These are phyloP conservation scores for Cyprinella venusta DNA, from an alignment of 2,797 vertebrate species.

Conservation along the genomic window DNA sequence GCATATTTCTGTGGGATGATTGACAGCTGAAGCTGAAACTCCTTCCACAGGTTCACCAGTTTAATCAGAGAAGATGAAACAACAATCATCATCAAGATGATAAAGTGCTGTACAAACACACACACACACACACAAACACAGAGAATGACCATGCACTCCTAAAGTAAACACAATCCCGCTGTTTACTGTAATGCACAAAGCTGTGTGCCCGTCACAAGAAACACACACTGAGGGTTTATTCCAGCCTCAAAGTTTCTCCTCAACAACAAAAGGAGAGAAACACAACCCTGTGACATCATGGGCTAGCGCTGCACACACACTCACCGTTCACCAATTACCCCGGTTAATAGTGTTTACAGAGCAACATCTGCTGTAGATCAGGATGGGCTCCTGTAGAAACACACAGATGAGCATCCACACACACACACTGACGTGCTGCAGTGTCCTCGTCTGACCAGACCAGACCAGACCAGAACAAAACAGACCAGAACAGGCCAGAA, in stretches of 20 bases:
- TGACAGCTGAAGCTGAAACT: neutral
- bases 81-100: slow-evolving; percentile 19
- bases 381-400: slow-evolving; percentile 46
- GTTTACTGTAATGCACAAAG: no score
- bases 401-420: neutral
- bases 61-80: slow-evolving; percentile 37
- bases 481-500: no score
- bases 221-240: neutral
- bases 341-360: slow-evolving; percentile 74
- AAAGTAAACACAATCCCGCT: neutral
- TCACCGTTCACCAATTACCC: slow-evolving; percentile 70
- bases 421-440: no score
- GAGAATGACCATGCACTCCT: neutral
- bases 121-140: neutral
- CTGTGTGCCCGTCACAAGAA: neutral
- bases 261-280: slow-evolving; percentile 64
- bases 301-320: slow-evolving; percentile 65
- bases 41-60: neutral
- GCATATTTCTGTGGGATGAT: neutral
- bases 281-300: slow-evolving; percentile 76
- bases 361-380: slow-evolving; percentile 70
- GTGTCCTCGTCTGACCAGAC: no score
- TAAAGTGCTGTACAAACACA: no score
- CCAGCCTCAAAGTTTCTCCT: neutral
- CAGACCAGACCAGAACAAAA: no score